These are phyloP conservation scores for Dicyrtomina minuta DNA, from an alignment of 2,888 invertebrate species.

Conservation along the genomic window DNA sequence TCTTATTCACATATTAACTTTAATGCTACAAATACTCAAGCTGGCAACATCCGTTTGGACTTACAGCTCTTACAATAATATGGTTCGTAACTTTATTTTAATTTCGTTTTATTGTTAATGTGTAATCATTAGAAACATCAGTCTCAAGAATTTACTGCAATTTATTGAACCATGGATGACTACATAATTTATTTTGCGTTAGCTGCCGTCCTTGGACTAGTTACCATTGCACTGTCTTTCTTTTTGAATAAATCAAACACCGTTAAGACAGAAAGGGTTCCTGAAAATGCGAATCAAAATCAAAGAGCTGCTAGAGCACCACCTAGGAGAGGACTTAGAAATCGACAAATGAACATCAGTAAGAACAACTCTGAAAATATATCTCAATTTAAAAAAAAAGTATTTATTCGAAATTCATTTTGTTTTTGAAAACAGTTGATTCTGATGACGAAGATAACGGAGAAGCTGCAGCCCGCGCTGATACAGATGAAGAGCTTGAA, in stretches of 20 bases:
- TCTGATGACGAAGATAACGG: conserved; percentile 27
- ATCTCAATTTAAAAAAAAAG: no score
- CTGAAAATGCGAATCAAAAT: conserved; percentile 22
- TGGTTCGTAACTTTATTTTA: no score
- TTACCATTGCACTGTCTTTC: conserved; percentile 34
- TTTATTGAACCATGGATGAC: conserved; percentile 34
- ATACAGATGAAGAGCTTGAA: conserved; percentile 58
- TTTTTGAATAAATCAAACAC: conserved; percentile 4
- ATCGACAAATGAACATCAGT: background rate
- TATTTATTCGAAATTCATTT: background rate
- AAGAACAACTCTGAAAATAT: background rate
- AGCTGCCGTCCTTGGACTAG: conserved; percentile 35
- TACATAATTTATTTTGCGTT: conserved; percentile 46
- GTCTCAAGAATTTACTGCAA: no score
- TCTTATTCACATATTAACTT: no score
- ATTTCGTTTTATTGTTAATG: no score
- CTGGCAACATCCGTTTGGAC: no score
- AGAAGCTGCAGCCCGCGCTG: conserved; percentile 55
- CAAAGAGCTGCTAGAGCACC: conserved; percentile 35
- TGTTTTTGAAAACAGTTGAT: conserved; percentile 16
- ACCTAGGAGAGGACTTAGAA: background rate
- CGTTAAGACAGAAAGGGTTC: background rate
- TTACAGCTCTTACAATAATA: no score
- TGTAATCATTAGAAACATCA: background rate
- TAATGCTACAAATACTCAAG: no score